Conservation (phyloP, 2,797 vertebrate genomes). For the Cynopterus sphinx region DNA sequence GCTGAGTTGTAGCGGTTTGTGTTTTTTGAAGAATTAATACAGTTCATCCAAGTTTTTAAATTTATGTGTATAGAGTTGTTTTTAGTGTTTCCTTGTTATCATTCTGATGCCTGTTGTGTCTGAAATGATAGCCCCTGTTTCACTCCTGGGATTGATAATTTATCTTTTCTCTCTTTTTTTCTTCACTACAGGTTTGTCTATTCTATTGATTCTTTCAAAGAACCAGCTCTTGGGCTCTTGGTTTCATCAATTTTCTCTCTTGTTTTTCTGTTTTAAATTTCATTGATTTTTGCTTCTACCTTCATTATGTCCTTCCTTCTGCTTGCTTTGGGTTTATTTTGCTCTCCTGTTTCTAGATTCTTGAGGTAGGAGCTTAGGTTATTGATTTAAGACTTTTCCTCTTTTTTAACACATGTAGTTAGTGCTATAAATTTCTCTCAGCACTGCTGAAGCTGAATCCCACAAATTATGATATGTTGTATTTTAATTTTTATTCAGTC, state of each 20-base stretch:
- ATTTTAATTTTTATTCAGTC: constrained; percentile 20
- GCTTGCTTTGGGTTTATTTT: not conserved
- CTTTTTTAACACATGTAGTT: not conserved
- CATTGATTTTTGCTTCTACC: not conserved
- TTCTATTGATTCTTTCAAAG: not conserved
- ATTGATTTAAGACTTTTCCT: not conserved
- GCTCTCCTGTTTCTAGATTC: not conserved
- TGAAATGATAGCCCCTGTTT: not conserved
- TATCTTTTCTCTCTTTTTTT: not conserved
- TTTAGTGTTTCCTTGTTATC: not conserved
- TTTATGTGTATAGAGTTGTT: not conserved
- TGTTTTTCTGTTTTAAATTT: not conserved
- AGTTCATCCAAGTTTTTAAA: not conserved
- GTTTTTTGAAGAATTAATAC: not conserved
- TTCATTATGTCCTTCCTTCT: not conserved
- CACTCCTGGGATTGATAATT: not conserved
- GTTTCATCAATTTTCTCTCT: not conserved
- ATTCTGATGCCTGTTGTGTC: not conserved
- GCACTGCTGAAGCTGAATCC: not conserved
- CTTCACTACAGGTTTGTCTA: not conserved
- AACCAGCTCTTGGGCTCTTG: not conserved
- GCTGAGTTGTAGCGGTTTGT: not conserved
- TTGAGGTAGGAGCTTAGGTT: not conserved
- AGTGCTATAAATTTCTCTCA: not conserved
- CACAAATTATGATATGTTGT: not conserved